These are phyloP conservation scores for Pachyuromys duprasi DNA, from an alignment of 2,797 vertebrate genomes.

Conservation along the genomic window DNA sequence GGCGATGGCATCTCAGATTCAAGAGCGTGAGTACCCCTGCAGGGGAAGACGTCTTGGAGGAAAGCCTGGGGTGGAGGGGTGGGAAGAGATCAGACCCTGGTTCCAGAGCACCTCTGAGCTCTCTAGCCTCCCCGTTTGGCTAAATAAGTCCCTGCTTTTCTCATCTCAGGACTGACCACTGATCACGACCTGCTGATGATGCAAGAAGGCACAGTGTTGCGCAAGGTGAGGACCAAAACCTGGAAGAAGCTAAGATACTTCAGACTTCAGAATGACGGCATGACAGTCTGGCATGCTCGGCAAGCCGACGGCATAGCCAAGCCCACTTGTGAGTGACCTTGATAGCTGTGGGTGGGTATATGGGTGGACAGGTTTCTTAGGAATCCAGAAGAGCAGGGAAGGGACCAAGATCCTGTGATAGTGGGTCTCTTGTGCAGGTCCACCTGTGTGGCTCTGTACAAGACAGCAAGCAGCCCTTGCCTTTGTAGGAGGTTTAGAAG, in stretches of 20 bases:
- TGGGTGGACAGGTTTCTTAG: neutral
- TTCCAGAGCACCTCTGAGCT: neutral
- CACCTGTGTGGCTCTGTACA: neutral
- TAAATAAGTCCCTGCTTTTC: neutral
- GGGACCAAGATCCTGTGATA: neutral
- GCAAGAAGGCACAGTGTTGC: constrained; percentile 92
- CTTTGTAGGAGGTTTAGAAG: neutral
- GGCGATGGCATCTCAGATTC: constrained; percentile 84
- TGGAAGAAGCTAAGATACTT: constrained; percentile 96
- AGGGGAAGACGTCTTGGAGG: neutral
- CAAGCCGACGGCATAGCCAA: constrained; percentile 92
- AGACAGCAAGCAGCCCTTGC: neutral
- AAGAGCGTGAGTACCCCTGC: constrained; percentile 85
- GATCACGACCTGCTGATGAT: constrained; percentile 91
- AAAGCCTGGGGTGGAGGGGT: neutral
- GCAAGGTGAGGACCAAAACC: constrained; percentile 94
- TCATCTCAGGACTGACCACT: constrained; percentile 88
- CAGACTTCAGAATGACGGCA: constrained; percentile 94
- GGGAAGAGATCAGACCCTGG: neutral
- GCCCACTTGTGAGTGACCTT: constrained; percentile 93
- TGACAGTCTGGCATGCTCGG: constrained; percentile 96
- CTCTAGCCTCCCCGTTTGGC: neutral
- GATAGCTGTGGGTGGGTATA: neutral
- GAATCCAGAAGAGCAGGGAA: neutral
- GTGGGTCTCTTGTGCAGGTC: neutral